Base-by-base conservation (phyloP, 2,113 vertebrate species). In the Potamarius usumacintae region DNA sequence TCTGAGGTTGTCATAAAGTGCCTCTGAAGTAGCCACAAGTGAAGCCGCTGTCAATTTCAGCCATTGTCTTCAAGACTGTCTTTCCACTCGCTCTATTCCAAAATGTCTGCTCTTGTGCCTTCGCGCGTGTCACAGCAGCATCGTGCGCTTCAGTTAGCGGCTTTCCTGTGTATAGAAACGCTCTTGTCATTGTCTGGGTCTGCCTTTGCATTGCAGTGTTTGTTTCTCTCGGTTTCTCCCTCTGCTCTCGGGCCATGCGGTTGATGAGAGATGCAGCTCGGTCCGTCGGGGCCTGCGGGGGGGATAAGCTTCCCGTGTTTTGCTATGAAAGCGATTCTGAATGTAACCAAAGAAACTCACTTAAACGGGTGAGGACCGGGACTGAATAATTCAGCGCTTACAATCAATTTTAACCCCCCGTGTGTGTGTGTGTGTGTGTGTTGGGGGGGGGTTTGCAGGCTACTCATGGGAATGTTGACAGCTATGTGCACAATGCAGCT, bases 311-410 rank as follows among this genome's bases (percentile, higher is more conserved):
- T 95, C 94, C 92, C 91, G 92, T 94, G 94, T 96, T 96, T 95
- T 95, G 95, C 95, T 94, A 95, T 92, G 94, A 95, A 95, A 95
- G 95, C 94, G 94, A 93, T 96, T 96, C 94, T 95, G 92, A 85
- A 93, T 91, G 95, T 96, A 96, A 96, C 94, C 92, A 92, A 95
- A 96, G 95, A 95, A 96, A 96, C 94, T 94, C 92, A 91, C 92
- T 94, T 92, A 93, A 94, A 95, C 92, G 93, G 92, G 81, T 87
- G 89, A 94, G 93, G 92, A 92, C 93, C 91, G 1, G 86, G 84
- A 92, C 90, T 96, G 93, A 96, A 96, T 96, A 92, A 96, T 96
- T 96, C 94, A 96, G 91, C 91, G 86, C 92, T 95, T 94, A 95
- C 94, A 96, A 96, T 96, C 95, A 96, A 96, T 96, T 95, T 93